Evolutionary conservation across 2,888 invertebrate species (phyloP).

Genomic region (Chrysodeixis includens): DNA sequence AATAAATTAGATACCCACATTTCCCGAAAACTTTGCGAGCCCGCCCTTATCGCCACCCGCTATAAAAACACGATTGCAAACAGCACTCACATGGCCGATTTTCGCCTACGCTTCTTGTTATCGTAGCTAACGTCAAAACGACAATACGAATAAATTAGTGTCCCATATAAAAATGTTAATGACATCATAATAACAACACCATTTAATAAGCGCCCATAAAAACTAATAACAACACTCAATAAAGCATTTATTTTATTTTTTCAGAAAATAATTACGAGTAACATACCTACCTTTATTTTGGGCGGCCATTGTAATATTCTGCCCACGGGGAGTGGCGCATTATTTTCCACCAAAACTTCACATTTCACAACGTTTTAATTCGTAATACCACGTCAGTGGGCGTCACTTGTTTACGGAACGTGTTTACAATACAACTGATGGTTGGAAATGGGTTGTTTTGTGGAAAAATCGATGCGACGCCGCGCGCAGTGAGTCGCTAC

Average conservation of each 20-base stretch:
- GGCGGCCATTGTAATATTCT: slow-evolving; percentile 79
- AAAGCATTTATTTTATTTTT: slow-evolving; percentile 43
- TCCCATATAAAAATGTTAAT: slow-evolving; percentile 29
- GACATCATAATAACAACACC: slow-evolving; percentile 8
- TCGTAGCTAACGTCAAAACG: slow-evolving; percentile 72
- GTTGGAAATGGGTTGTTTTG: slow-evolving; percentile 82
- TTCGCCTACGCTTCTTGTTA: slow-evolving; percentile 80
- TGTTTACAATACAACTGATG: slow-evolving; percentile 81
- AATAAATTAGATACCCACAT: slow-evolving; percentile 12
- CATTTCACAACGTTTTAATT: slow-evolving; percentile 69
- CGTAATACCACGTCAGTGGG: slow-evolving; percentile 50
- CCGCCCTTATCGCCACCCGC: slow-evolving; percentile 70
- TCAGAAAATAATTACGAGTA: slow-evolving; percentile 59
- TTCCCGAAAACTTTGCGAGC: slow-evolving; percentile 46
- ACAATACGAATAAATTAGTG: slow-evolving; percentile 61
- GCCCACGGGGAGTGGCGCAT: slow-evolving; percentile 73
- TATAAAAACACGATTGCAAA: slow-evolving; percentile 77
- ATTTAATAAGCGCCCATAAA: background rate
- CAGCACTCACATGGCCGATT: slow-evolving; percentile 79
- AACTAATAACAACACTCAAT: background rate
- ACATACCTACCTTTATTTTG: slow-evolving; percentile 83
- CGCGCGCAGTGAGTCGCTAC: slow-evolving; percentile 81
- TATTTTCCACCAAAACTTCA: slow-evolving; percentile 74
- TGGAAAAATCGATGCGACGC: slow-evolving; percentile 86
- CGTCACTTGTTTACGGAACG: slow-evolving; percentile 72